A percentile compares a stretch with the other conserved stretches of the same genome.
These are phyloP conservation scores for Mastomys natalensis DNA, from an alignment of 2,113 vertebrate genomes.

Conservation along the genomic window DNA sequence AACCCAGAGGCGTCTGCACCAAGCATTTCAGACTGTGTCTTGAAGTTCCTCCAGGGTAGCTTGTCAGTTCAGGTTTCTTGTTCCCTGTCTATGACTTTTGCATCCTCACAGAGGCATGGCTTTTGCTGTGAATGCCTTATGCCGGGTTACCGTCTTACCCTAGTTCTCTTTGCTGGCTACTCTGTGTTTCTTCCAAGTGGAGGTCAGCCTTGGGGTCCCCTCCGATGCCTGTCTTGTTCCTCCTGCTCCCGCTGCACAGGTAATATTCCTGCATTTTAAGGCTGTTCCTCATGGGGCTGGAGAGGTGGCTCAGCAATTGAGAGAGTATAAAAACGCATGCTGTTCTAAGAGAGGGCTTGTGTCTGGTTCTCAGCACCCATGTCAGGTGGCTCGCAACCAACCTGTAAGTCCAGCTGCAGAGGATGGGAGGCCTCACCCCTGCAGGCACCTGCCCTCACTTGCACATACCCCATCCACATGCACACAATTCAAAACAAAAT, in stretches of 20 bases:
- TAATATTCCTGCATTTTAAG: not conserved
- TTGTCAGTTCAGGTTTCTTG: not conserved
- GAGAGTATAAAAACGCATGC: not conserved
- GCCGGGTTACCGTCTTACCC: too few relatives aligned
- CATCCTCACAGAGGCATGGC: not conserved
- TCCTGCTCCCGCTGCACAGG: accelerated
- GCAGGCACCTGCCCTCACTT: not conserved
- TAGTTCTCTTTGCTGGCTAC: too few relatives aligned
- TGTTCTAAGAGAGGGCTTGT: not conserved
- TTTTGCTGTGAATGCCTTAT: not conserved
- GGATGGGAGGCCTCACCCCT: not conserved
- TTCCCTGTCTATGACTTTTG: too few relatives aligned
- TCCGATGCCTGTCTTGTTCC: not conserved
- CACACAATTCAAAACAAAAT: not conserved
- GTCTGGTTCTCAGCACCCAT: not conserved
- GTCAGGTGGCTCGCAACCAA: not conserved
- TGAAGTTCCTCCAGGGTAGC: not conserved
- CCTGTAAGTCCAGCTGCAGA: not conserved
- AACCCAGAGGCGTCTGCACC: too few relatives aligned
- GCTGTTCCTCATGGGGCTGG: not conserved
- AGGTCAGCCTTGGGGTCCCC: not conserved
- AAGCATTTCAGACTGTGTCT: not conserved
- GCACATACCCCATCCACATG: not conserved
- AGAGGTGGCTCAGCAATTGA: not conserved
- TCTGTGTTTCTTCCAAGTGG: not conserved